Percentiles rank a stretch among this genome's conserved stretches.
phyloP scores from a whole-genome alignment of 2,113 vertebrate genomes.

The Meles meles region DNA sequence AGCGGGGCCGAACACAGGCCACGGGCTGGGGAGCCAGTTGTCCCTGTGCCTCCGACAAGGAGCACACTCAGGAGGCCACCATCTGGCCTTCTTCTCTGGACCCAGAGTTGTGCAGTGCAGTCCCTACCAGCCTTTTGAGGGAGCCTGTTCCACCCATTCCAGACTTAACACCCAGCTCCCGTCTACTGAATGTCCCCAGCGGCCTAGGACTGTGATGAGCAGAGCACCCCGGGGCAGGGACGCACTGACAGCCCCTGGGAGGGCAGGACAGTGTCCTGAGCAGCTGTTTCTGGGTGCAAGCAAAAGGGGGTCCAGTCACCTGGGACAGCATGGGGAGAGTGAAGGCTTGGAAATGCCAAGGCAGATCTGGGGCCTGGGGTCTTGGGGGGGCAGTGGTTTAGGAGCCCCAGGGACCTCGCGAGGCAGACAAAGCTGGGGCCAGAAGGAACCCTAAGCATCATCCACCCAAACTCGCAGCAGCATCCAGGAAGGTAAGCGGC shows the following conservation, averaged over 20 bases:
- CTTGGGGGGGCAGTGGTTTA: background rate
- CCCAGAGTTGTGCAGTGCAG: accelerated
- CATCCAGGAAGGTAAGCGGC: background rate
- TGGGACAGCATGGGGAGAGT: background rate
- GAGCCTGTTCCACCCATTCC: background rate
- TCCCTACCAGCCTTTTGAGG: background rate
- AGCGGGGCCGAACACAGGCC: accelerated
- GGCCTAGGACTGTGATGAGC: background rate
- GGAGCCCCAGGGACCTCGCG: background rate
- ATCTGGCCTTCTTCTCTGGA: background rate
- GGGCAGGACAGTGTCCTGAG: background rate
- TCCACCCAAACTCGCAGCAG: background rate
- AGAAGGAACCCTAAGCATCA: background rate
- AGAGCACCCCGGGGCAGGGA: background rate
- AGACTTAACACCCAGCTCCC: background rate
- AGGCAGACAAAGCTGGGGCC: background rate
- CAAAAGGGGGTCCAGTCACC: background rate
- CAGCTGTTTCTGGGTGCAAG: background rate
- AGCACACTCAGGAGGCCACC: accelerated
- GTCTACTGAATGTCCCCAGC: no score
- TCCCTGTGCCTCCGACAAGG: background rate
- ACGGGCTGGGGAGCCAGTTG: background rate
- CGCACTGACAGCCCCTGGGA: background rate
- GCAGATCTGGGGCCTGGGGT: background rate
- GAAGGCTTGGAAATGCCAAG: background rate